These are phyloP conservation scores for Eupelmus urozonus DNA, from an alignment of 2,888 invertebrate genomes.

Conservation along the genomic window DNA sequence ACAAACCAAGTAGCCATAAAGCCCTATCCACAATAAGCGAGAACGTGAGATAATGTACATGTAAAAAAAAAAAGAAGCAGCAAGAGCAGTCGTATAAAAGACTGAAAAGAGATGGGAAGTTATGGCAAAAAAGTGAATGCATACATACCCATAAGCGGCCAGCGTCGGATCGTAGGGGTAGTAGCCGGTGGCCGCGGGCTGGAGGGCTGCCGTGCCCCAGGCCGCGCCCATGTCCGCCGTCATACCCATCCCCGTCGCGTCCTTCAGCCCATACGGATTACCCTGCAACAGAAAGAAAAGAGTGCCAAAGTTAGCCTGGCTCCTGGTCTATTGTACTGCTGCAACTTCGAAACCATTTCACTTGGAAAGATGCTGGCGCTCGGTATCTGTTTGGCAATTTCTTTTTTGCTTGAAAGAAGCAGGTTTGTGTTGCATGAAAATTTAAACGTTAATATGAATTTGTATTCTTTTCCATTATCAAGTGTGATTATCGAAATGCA, in stretches of 20 bases:
- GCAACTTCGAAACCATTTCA: too few relatives aligned
- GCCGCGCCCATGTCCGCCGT: constrained; percentile 91
- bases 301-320: constrained; percentile 27
- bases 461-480: too few relatives aligned
- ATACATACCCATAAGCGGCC: constrained; percentile 94
- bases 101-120: constrained; percentile 28
- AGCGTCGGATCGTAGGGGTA: constrained; percentile 95
- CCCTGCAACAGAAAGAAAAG: constrained; percentile 81
- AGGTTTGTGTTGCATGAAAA: too few relatives aligned
- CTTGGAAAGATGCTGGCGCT: too few relatives aligned
- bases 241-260: constrained; percentile 83
- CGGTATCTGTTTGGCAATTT: too few relatives aligned
- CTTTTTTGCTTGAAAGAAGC: too few relatives aligned
- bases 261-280: constrained; percentile 93
- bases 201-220: constrained; percentile 93
- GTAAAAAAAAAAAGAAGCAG: not conserved
- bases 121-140: not conserved
- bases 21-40: too few relatives aligned
- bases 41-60: too few relatives aligned
- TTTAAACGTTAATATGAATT: too few relatives aligned
- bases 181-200: constrained; percentile 91
- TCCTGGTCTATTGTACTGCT: constrained; percentile 5
- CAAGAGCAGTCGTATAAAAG: not conserved
- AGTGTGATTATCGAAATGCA: not conserved
- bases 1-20: too few relatives aligned